These are phyloP conservation scores for Arion vulgaris DNA, from an alignment of 1,140 invertebrate genomes.

Conservation along the genomic window DNA sequence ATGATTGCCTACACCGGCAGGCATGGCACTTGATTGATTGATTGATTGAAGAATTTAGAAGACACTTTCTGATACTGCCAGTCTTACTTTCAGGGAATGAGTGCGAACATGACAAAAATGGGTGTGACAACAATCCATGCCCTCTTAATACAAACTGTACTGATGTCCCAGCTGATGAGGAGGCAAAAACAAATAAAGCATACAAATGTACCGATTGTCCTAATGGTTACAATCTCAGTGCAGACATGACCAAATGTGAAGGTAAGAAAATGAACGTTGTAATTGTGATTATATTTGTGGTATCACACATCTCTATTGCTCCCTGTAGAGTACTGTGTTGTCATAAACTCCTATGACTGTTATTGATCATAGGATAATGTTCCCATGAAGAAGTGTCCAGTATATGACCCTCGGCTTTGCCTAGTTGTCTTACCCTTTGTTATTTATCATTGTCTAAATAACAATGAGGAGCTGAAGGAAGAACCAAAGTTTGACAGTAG, in stretches of 20 bases:
- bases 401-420: too few relatives aligned
- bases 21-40: too few relatives aligned
- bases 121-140: neutral
- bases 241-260: slow-evolving; percentile 16
- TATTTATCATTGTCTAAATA: too few relatives aligned
- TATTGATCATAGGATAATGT: too few relatives aligned
- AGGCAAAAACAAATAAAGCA: neutral
- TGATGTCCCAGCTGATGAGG: slow-evolving; percentile 7
- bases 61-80: neutral
- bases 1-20: too few relatives aligned
- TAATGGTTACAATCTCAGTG: neutral
- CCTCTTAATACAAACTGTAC: slow-evolving; percentile 2
- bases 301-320: neutral
- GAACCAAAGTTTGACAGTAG: too few relatives aligned
- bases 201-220: slow-evolving; percentile 17
- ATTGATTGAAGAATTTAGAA: neutral
- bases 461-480: too few relatives aligned
- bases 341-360: too few relatives aligned
- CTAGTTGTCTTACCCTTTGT: too few relatives aligned
- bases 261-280: neutral
- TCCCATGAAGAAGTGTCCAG: too few relatives aligned
- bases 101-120: slow-evolving; percentile 6
- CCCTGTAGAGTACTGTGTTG: too few relatives aligned
- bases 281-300: neutral
- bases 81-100: neutral